phyloP scores from a whole-genome alignment of 2,888 invertebrate species.

The Deladenus siricidicola region DNA sequence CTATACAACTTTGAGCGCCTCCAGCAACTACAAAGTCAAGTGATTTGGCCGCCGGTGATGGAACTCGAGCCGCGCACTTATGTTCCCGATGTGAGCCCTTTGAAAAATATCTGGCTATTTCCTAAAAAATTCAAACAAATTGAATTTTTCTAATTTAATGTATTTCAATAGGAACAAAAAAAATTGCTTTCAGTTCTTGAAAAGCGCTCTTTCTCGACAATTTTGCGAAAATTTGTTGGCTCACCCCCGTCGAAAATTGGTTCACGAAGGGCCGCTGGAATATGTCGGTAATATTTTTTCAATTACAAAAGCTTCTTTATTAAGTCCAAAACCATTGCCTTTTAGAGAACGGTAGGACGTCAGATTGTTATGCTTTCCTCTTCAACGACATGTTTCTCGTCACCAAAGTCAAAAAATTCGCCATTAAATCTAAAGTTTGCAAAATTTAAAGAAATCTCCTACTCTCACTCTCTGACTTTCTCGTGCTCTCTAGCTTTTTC shows the following conservation, averaged over 20 bases:
- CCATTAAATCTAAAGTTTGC: slow-evolving; percentile 37
- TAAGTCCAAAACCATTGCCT: slow-evolving; percentile 6
- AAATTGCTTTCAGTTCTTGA: slow-evolving; percentile 58
- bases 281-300: slow-evolving; percentile 53
- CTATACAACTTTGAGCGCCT: slow-evolving; percentile 63
- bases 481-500: too few relatives aligned
- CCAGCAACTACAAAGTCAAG: slow-evolving; percentile 62
- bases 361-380: slow-evolving; percentile 62
- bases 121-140: neutral
- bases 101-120: slow-evolving; percentile 5
- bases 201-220: slow-evolving; percentile 60
- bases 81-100: slow-evolving; percentile 58
- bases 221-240: slow-evolving; percentile 63
- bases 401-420: slow-evolving; percentile 59
- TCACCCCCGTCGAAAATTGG: slow-evolving; percentile 57
- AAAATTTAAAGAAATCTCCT: too few relatives aligned
- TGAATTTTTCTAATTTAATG: neutral
- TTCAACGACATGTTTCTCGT: slow-evolving; percentile 64
- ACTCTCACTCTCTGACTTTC: too few relatives aligned
- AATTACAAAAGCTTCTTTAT: neutral
- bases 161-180: slow-evolving; percentile 4
- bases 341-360: slow-evolving; percentile 60
- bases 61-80: slow-evolving; percentile 62
- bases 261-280: slow-evolving; percentile 57
- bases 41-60: slow-evolving; percentile 62